Evolutionary conservation across 1,140 invertebrate genomes (phyloP).

Genomic region (Lepidostoma basale): DNA sequence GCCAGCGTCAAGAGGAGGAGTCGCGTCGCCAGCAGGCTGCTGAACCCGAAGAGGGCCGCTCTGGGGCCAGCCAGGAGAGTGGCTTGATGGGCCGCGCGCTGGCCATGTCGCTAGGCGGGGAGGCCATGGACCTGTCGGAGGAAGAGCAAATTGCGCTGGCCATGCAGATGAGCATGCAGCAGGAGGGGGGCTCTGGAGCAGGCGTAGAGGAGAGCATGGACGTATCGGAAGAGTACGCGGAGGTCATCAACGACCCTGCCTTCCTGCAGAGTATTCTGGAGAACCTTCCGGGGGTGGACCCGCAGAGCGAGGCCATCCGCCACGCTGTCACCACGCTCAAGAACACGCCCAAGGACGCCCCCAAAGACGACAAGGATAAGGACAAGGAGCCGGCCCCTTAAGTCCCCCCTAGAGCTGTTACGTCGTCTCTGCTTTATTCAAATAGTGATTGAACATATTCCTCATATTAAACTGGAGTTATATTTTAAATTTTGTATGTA

Average conservation of each 20-base stretch:
- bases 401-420: not conserved
- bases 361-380: slow-evolving; percentile 72
- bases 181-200: too few relatives aligned
- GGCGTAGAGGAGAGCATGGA: slow-evolving; percentile 75
- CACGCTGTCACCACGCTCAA: slow-evolving; percentile 85
- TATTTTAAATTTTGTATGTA: not conserved
- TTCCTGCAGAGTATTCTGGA: slow-evolving; percentile 93
- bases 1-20: slow-evolving; percentile 95
- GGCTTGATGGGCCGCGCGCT: slow-evolving; percentile 87
- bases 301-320: slow-evolving; percentile 87
- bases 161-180: slow-evolving; percentile 96
- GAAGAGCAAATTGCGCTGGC: slow-evolving; percentile 98
- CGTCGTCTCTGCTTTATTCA: not conserved
- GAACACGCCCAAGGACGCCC: slow-evolving; percentile 63
- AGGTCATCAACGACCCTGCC: slow-evolving; percentile 92
- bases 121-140: slow-evolving; percentile 85
- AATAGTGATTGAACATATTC: slow-evolving; percentile 22
- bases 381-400: slow-evolving; percentile 51
- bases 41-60: slow-evolving; percentile 53
- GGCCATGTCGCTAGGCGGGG: slow-evolving; percentile 84
- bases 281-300: slow-evolving; percentile 93
- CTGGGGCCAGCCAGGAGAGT: slow-evolving; percentile 55
- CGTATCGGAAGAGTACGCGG: slow-evolving; percentile 86
- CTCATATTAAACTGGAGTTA: slow-evolving; percentile 7
- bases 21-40: slow-evolving; percentile 71